phyloP scores from a whole-genome alignment of 2,113 vertebrate genomes.

The Centrocercus urophasianus region DNA sequence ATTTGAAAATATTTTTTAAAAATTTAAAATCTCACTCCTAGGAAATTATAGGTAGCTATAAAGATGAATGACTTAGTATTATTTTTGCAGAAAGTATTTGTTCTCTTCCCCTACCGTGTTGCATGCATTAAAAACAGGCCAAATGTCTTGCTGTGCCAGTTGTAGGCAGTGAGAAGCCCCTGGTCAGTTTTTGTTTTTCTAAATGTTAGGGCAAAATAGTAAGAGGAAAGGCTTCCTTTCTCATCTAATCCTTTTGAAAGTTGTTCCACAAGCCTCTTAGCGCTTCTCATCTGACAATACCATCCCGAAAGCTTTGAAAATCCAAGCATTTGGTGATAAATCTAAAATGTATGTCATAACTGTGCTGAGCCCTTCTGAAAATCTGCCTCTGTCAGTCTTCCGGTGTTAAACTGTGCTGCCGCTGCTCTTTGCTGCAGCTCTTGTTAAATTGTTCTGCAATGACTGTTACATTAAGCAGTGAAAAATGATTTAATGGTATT shows the following conservation, averaged over 20 bases:
- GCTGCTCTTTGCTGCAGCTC: background rate
- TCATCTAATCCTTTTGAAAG: background rate
- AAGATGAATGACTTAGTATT: background rate
- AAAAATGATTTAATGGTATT: slow-evolving; percentile 49
- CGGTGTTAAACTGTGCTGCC: background rate
- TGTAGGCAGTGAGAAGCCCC: background rate
- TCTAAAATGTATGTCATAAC: background rate
- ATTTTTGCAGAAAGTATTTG: background rate
- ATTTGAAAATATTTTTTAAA: background rate
- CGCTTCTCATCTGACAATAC: no score
- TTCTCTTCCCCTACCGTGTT: background rate
- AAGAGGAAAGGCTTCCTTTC: background rate
- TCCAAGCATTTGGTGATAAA: background rate
- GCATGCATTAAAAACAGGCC: background rate
- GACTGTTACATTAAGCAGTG: slow-evolving; percentile 13
- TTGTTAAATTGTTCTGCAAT: slow-evolving; percentile 9
- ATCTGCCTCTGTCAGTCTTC: background rate
- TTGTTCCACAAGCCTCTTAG: background rate
- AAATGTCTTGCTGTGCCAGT: background rate
- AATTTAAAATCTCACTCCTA: background rate
- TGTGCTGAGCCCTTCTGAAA: background rate
- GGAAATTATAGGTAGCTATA: background rate
- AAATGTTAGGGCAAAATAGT: background rate
- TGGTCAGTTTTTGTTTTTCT: background rate
- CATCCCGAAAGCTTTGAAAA: background rate